phyloP scores from a whole-genome alignment of 2,888 invertebrate species.

The Caenorhabditis japonica region DNA sequence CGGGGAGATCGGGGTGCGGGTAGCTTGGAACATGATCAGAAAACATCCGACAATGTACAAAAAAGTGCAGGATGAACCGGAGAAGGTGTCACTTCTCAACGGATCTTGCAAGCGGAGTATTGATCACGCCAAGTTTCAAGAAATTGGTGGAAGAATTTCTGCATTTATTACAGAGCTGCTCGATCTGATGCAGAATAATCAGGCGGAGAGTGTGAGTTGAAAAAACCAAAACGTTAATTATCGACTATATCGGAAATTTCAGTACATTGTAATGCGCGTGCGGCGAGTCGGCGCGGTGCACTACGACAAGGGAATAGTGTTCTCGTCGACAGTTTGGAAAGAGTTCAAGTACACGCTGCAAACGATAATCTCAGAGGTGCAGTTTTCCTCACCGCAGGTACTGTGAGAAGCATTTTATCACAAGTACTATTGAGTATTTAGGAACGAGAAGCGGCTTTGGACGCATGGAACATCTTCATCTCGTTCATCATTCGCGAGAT shows the following conservation, averaged over 20 bases:
- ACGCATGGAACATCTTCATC: slow-evolving; percentile 74
- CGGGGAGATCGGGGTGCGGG: slow-evolving; percentile 68
- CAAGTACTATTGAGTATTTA: slow-evolving; percentile 29
- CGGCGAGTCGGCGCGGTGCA: slow-evolving; percentile 70
- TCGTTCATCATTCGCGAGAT: slow-evolving; percentile 75
- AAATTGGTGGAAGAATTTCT: slow-evolving; percentile 69
- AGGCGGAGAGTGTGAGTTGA: slow-evolving; percentile 63
- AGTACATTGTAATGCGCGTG: slow-evolving; percentile 67
- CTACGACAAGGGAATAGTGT: slow-evolving; percentile 66
- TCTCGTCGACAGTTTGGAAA: slow-evolving; percentile 69
- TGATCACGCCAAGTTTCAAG: slow-evolving; percentile 64
- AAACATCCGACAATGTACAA: slow-evolving; percentile 68
- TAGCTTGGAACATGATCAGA: slow-evolving; percentile 70
- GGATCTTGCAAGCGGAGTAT: slow-evolving; percentile 59
- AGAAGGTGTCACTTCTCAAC: slow-evolving; percentile 53
- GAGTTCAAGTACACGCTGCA: slow-evolving; percentile 69
- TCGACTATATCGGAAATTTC: too few species aligned
- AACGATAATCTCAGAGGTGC: slow-evolving; percentile 56
- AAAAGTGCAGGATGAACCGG: slow-evolving; percentile 42
- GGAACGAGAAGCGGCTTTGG: slow-evolving; percentile 69
- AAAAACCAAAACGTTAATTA: not conserved
- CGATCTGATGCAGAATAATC: slow-evolving; percentile 62
- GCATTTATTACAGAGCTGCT: slow-evolving; percentile 67
- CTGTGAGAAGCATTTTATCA: too few species aligned
- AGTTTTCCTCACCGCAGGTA: slow-evolving; percentile 47